Conservation (phyloP, 2,113 vertebrate genomes). For the Callocephalon fimbriatum region DNA sequence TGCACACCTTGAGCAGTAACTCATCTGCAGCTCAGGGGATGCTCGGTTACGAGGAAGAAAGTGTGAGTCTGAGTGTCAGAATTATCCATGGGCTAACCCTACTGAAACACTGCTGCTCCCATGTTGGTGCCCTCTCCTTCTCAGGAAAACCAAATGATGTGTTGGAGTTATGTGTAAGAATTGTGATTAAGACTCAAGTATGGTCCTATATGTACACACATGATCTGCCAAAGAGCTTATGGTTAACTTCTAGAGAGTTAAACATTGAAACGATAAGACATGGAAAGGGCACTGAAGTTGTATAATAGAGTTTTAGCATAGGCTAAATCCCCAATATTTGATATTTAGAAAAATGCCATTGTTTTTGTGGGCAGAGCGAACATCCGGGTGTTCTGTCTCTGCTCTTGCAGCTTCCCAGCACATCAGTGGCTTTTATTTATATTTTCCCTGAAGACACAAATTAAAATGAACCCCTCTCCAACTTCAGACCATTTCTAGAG, state of each 20-base stretch:
- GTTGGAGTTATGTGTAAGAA: background rate
- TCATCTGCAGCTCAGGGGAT: rapidly evolving
- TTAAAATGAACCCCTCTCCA: background rate
- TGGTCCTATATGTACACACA: rapidly evolving
- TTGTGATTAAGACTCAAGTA: background rate
- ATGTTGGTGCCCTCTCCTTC: rapidly evolving
- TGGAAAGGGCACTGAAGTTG: background rate
- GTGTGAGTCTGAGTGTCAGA: background rate
- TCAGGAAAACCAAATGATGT: background rate
- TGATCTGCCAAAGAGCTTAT: background rate
- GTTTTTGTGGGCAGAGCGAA: background rate
- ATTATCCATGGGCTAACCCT: background rate
- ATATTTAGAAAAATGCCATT: background rate
- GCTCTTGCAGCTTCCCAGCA: background rate
- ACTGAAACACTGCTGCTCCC: background rate
- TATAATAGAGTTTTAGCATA: background rate
- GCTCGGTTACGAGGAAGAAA: background rate
- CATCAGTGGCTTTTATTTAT: background rate
- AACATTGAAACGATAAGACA: background rate
- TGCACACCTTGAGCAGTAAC: background rate
- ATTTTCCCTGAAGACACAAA: background rate
- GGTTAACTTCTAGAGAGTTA: background rate
- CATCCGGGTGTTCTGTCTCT: background rate
- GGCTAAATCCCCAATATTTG: background rate
- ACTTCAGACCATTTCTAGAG: rapidly evolving